These are phyloP conservation scores for Limenitis arthemis DNA, from an alignment of 2,888 invertebrate species.

Conservation along the genomic window DNA sequence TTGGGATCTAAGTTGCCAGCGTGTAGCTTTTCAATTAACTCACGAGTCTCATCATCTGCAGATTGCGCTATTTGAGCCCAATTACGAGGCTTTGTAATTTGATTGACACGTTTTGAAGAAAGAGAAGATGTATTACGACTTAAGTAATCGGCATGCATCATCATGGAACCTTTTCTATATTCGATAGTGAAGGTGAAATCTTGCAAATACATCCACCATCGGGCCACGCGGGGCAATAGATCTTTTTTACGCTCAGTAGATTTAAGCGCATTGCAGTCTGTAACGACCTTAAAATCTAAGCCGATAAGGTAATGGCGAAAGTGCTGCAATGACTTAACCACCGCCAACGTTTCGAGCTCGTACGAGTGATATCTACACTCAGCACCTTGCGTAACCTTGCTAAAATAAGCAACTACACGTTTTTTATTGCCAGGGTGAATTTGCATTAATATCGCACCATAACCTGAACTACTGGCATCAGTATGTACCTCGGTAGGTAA, in stretches of 20 bases:
- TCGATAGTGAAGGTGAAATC: slow-evolving; percentile 24
- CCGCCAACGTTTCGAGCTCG: slow-evolving; percentile 22
- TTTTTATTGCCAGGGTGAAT: background rate
- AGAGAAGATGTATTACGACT: too few relatives aligned
- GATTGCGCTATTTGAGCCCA: too few relatives aligned
- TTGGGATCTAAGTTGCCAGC: too few relatives aligned
- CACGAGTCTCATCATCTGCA: too few relatives aligned
- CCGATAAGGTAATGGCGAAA: slow-evolving; percentile 7
- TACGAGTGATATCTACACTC: slow-evolving; percentile 25
- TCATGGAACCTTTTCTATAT: slow-evolving; percentile 22
- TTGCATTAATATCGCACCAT: slow-evolving; percentile 29
- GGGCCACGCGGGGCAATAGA: slow-evolving; percentile 30
- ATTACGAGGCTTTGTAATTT: too few relatives aligned
- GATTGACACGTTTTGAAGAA: too few relatives aligned
- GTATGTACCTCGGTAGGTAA: slow-evolving; percentile 29
- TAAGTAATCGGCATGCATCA: slow-evolving; percentile 31
- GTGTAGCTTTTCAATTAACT: too few relatives aligned
- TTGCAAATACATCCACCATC: slow-evolving; percentile 29
- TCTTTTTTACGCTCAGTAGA: slow-evolving; percentile 30
- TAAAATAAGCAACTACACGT: slow-evolving; percentile 18
- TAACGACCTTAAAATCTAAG: slow-evolving; percentile 16
- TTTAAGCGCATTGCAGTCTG: slow-evolving; percentile 34
- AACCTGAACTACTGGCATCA: slow-evolving; percentile 27
- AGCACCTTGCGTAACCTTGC: slow-evolving; percentile 21
- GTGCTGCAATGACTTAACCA: slow-evolving; percentile 23